Base-by-base conservation (phyloP, 2,797 vertebrate genomes). In the Sarcoramphus papa region DNA sequence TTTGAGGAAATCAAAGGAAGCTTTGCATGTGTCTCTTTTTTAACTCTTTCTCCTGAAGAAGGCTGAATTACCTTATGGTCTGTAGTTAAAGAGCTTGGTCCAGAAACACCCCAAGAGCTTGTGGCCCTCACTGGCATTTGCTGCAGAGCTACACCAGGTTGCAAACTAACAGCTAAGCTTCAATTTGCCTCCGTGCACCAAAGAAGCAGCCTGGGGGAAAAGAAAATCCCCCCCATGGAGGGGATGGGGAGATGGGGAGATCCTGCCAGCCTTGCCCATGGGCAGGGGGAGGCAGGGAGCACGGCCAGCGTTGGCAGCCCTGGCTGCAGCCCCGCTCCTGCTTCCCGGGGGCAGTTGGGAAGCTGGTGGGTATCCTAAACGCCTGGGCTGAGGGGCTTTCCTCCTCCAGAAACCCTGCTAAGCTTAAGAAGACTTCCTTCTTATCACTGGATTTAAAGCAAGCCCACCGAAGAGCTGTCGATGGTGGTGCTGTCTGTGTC, bases 161-260 rank as follows among this genome's bases (percentile, higher is more conserved):
- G 48, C 9, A 45, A 60, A 43, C 24, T 15, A 59, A 20, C 24
- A 63, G 9, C 70, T 33, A 5, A 50, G 8, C 35, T 60, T 40
- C 54, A 33, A 0, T 54, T 88, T 3, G 2, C 10, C 25, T 65
- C 35, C 4, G 2, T 27, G 47, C 37, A 17, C 17, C 25, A 30
- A 8, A 43, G 53, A 50, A 76, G 33, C 31, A 88, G 16, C 25
- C 14, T 7, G 40, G 19, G 19, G 19, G 54, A 33, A 57, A 48
- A 23, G 13, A 72, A 48, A 62, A 41, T 43, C n/a, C 8, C 12
- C 16, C 4, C 19, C 2, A 0, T 23, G 57, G 62, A 77, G 28
- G 33, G 18, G 11, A 54, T 1, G 4, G 41, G 50, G 62, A 72
- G 40, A 7, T 51, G n/a, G 63, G 22, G 51, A 65, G 35, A 60